phyloP scores from a whole-genome alignment of 2,888 invertebrate species.

The Tetanocera ferruginea region DNA sequence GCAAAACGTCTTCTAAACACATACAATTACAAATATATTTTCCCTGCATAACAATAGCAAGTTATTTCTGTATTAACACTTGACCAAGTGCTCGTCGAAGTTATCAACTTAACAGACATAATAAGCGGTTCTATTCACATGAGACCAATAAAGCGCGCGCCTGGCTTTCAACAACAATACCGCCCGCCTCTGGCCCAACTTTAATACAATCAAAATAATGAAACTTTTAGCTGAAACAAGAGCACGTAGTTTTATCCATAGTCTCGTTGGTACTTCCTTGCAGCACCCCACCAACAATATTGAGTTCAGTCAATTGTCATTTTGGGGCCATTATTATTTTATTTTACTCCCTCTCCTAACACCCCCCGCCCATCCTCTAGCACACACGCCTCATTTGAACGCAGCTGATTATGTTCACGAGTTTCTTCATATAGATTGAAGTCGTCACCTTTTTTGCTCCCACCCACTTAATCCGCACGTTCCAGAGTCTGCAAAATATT shows the following conservation, averaged over 20 bases:
- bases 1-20: no score
- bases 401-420: background rate
- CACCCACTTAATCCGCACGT: background rate
- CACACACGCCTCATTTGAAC: background rate
- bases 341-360: background rate
- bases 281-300: background rate
- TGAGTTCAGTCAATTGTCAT: conserved; percentile 4
- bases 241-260: no score
- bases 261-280: background rate
- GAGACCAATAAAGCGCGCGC: conserved; percentile 3
- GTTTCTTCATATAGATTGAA: background rate
- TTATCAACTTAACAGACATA: no score
- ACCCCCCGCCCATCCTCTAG: no score
- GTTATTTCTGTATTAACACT: no score
- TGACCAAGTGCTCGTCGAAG: no score
- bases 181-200: no score
- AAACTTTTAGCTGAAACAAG: no score
- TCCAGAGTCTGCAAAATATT: background rate
- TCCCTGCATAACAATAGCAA: no score
- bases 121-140: background rate
- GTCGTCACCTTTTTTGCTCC: background rate
- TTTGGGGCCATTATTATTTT: conserved; percentile 19
- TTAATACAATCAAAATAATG: no score
- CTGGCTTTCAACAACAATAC: background rate
- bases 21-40: no score